Percentiles rank a stretch among this genome's conserved stretches.
These are phyloP conservation scores for Rhingia campestris DNA, from an alignment of 2,888 invertebrate species.

Conservation along the genomic window DNA sequence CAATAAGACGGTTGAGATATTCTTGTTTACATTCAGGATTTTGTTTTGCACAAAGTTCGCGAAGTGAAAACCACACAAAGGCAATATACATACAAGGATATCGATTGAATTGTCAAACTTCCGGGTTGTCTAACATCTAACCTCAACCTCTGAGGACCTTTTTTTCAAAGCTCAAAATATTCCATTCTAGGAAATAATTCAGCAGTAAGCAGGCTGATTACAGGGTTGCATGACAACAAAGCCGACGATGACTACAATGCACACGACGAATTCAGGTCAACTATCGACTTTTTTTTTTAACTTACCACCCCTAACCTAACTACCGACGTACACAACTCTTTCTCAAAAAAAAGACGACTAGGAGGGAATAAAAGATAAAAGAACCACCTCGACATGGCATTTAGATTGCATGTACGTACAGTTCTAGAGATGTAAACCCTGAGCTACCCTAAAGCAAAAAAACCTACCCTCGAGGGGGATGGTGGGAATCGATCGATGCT, in stretches of 20 bases:
- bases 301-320: neutral
- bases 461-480: slow-evolving; percentile 4
- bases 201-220: slow-evolving; percentile 59
- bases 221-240: slow-evolving; percentile 64
- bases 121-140: slow-evolving; percentile 47
- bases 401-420: slow-evolving; percentile 50
- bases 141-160: slow-evolving; percentile 56
- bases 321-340: neutral
- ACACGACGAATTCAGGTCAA: slow-evolving; percentile 64
- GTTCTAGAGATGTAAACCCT: slow-evolving; percentile 41
- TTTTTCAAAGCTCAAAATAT: slow-evolving; percentile 28
- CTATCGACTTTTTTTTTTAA: slow-evolving; percentile 59
- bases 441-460: slow-evolving; percentile 33
- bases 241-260: slow-evolving; percentile 5
- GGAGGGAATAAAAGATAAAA: slow-evolving; percentile 9
- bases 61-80: slow-evolving; percentile 31
- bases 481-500: slow-evolving; percentile 61
- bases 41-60: neutral
- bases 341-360: neutral
- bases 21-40: slow-evolving; percentile 48
- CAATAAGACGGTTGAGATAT: neutral
- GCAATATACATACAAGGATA: slow-evolving; percentile 3
- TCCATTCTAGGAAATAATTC: slow-evolving; percentile 53
- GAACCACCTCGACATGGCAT: slow-evolving; percentile 32
- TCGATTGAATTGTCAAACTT: slow-evolving; percentile 49